Evolutionary conservation across 2,888 invertebrate species (phyloP).

Genomic region (Philereme transversata): DNA sequence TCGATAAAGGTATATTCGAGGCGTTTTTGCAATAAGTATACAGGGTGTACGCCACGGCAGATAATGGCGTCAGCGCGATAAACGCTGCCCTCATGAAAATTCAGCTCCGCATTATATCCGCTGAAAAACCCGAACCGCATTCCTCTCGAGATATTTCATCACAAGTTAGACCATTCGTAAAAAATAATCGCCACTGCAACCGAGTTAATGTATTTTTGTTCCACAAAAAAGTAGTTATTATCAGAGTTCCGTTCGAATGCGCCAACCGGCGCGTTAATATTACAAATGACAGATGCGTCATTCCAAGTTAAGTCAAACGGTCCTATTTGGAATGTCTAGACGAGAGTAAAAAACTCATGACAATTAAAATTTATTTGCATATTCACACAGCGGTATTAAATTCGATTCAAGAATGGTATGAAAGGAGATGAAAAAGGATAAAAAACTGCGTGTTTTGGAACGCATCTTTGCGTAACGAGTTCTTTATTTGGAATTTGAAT

Average conservation of each 20-base stretch:
- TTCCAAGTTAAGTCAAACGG: slow-evolving; percentile 52
- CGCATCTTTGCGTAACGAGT: slow-evolving; percentile 74
- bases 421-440: slow-evolving; percentile 56
- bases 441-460: slow-evolving; percentile 60
- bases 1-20: slow-evolving; percentile 76
- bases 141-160: slow-evolving; percentile 63
- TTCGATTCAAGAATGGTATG: slow-evolving; percentile 62
- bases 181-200: slow-evolving; percentile 58
- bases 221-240: slow-evolving; percentile 62
- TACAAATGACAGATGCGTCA: slow-evolving; percentile 80
- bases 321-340: slow-evolving; percentile 49
- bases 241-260: slow-evolving; percentile 62
- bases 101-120: slow-evolving; percentile 64
- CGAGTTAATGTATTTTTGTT: slow-evolving; percentile 52
- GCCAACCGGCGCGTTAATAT: slow-evolving; percentile 72
- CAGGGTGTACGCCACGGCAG: slow-evolving; percentile 59
- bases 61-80: slow-evolving; percentile 72
- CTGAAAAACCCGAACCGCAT: slow-evolving; percentile 63
- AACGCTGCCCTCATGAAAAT: slow-evolving; percentile 79
- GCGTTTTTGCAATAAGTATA: slow-evolving; percentile 72
- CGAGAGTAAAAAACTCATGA: slow-evolving; percentile 58
- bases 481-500: slow-evolving; percentile 70
- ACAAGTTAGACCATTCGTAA: slow-evolving; percentile 52
- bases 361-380: slow-evolving; percentile 78
- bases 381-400: slow-evolving; percentile 60